These are phyloP conservation scores for Cyrtodaria siliqua DNA, from an alignment of 2,888 invertebrate species.

Conservation along the genomic window DNA sequence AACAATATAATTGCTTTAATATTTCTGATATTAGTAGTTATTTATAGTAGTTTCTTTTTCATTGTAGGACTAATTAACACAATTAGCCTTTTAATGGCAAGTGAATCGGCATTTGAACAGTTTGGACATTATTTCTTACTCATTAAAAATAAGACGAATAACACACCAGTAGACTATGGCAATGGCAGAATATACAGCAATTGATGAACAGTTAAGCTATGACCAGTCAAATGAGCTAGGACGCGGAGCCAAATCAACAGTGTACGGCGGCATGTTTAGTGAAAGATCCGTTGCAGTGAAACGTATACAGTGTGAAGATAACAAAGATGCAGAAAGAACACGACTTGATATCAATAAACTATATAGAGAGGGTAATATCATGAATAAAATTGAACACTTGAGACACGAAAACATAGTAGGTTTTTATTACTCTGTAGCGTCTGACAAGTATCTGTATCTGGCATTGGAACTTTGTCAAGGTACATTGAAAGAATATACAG, in stretches of 20 bases:
- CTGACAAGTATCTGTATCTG: neutral
- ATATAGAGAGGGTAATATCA: conserved; percentile 1
- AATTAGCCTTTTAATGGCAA: no score
- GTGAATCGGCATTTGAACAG: no score
- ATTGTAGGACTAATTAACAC: no score
- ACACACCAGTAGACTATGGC: no score
- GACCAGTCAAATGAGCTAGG: no score
- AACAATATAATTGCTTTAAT: no score
- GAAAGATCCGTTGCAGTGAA: conserved; percentile 6
- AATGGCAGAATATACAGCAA: no score
- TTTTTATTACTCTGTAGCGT: neutral
- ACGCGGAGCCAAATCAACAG: conserved; percentile 5
- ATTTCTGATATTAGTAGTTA: no score
- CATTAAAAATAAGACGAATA: no score
- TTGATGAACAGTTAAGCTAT: no score
- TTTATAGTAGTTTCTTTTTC: no score
- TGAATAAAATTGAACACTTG: conserved; percentile 5
- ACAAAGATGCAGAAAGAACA: neutral
- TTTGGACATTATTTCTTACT: no score
- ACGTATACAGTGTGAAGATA: conserved; percentile 1
- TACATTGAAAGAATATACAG: neutral
- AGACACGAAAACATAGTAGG: conserved; percentile 12
- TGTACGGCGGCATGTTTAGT: conserved; percentile 1
- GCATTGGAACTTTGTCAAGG: conserved; percentile 15
- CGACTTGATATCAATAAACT: neutral